Conservation (phyloP, 2,113 vertebrate species). For the Hydrolagus affinis region DNA sequence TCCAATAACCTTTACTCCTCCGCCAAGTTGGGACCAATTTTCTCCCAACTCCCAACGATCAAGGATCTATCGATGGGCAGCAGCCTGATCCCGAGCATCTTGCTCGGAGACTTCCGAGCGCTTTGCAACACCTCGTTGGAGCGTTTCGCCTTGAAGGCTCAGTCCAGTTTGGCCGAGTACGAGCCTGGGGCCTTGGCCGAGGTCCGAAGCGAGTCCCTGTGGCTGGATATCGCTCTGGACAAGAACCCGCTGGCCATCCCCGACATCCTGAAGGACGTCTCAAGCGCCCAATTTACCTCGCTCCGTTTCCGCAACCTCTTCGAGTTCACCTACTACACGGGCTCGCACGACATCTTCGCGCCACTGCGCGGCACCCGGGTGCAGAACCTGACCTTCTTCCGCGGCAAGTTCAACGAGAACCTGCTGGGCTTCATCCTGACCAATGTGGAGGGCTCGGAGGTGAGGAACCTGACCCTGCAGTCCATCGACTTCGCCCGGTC, state of each 20-base stretch:
- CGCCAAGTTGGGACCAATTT: slow-evolving; percentile 44
- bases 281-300: slow-evolving; percentile 47
- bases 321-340: slow-evolving; percentile 64
- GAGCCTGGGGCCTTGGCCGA: slow-evolving; percentile 58
- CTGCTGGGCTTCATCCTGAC: slow-evolving; percentile 58
- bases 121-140: slow-evolving; percentile 50
- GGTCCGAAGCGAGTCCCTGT: slow-evolving; percentile 53
- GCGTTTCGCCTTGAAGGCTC: slow-evolving; percentile 63
- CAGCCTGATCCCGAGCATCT: slow-evolving; percentile 49
- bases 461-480: slow-evolving; percentile 54
- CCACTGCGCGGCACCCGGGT: slow-evolving; percentile 46
- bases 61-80: slow-evolving; percentile 61
- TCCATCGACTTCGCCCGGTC: slow-evolving; percentile 72
- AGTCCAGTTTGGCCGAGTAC: slow-evolving; percentile 54
- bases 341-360: slow-evolving; percentile 52
- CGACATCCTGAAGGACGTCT: slow-evolving; percentile 56
- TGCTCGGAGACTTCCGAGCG: slow-evolving; percentile 48
- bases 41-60: slow-evolving; percentile 49
- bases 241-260: slow-evolving; percentile 43
- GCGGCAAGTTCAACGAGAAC: slow-evolving; percentile 73
- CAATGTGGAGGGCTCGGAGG: slow-evolving; percentile 48
- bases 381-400: slow-evolving; percentile 55
- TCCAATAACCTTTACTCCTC: slow-evolving; percentile 66
- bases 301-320: slow-evolving; percentile 72
- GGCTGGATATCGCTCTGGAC: slow-evolving; percentile 65